Evolutionary conservation across 2,888 invertebrate species (phyloP), one percentile per base, ranked within the genome.

Genomic region (Idaea straminata): DNA sequence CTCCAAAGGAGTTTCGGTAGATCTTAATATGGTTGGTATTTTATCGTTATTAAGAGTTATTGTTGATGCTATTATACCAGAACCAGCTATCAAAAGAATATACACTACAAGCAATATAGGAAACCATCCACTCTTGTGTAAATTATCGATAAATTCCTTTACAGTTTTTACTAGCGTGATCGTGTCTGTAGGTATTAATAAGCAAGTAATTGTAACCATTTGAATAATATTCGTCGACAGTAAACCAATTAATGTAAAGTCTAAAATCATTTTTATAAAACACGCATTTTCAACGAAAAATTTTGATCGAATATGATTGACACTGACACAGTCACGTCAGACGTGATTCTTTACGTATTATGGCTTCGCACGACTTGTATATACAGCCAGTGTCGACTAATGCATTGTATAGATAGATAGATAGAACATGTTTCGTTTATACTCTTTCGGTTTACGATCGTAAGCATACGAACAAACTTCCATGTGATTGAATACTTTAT

Each of bases 401-500:
- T 47, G 47, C 13, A 13, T 47, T 47, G 47, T 47, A 13, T 35
- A 62, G 16, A 61, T 38, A 62, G 16, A 61, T 38, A 62, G 66
- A 66, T 66, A 66, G 62, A 62, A 58, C 66, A 66, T 64, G 66
- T 58, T 34, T 35, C 10, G 38, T 62, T 62, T 64, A 64, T 62
- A 67, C 64, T 67, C 61, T 64, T 62, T 66, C 59, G 62, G 61
- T 64, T 64, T 67, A 67, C 63, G 63, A 67, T 13, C 67, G 62
- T 57, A 61, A 62, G 63, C 62, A 58, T 65, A 58, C 15, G 47
- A 63, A 61, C 66, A 63, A 63, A 62, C 74, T 78, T 79, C 77
- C 72, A 72, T 75, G 72, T 85, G 83, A 86, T 86, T 83, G 85
- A 86, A 86, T 85, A 86, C 77, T 80, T 85, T 86, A 86, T 86